Percentiles rank a stretch among this genome's conserved stretches.
These are phyloP conservation scores for Drosophila suzukii DNA, from an alignment of 1,140 invertebrate genomes.

Conservation along the genomic window DNA sequence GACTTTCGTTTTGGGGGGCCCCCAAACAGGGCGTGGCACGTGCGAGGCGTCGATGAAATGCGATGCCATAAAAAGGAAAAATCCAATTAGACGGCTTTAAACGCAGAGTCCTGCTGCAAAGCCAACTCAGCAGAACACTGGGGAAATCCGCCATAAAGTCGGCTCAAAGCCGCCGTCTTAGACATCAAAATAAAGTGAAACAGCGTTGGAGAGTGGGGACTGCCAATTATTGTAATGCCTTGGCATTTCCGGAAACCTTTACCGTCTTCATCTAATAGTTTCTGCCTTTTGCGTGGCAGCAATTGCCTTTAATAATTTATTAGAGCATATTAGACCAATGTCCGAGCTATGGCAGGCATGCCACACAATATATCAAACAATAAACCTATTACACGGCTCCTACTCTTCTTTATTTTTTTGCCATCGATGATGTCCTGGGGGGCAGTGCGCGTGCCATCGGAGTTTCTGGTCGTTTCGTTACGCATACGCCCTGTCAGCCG, in stretches of 20 bases:
- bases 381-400: slow-evolving; percentile 65
- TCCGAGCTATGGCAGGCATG: slow-evolving; percentile 1
- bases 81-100: slow-evolving; percentile 60
- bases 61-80: slow-evolving; percentile 50
- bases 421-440: slow-evolving; percentile 40
- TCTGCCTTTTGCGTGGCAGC: slow-evolving; percentile 31
- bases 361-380: slow-evolving; percentile 73
- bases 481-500: slow-evolving; percentile 32
- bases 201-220: background rate
- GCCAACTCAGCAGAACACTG: slow-evolving; percentile 39
- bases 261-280: slow-evolving; percentile 39
- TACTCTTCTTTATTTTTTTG: slow-evolving; percentile 19
- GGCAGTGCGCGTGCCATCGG: slow-evolving; percentile 53
- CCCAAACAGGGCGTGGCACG: slow-evolving; percentile 38
- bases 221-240: slow-evolving; percentile 66
- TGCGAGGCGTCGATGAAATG: slow-evolving; percentile 45
- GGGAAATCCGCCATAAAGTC: slow-evolving; percentile 16
- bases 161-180: slow-evolving; percentile 10
- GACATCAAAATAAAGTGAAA: slow-evolving; percentile 37
- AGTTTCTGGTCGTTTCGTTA: slow-evolving; percentile 45
- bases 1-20: slow-evolving; percentile 7
- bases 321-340: slow-evolving; percentile 45
- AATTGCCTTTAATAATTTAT: slow-evolving; percentile 73
- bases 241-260: slow-evolving; percentile 23
- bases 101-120: slow-evolving; percentile 11